These are phyloP conservation scores for Melinaea menophilus DNA, from an alignment of 2,888 invertebrate genomes.

Conservation along the genomic window DNA sequence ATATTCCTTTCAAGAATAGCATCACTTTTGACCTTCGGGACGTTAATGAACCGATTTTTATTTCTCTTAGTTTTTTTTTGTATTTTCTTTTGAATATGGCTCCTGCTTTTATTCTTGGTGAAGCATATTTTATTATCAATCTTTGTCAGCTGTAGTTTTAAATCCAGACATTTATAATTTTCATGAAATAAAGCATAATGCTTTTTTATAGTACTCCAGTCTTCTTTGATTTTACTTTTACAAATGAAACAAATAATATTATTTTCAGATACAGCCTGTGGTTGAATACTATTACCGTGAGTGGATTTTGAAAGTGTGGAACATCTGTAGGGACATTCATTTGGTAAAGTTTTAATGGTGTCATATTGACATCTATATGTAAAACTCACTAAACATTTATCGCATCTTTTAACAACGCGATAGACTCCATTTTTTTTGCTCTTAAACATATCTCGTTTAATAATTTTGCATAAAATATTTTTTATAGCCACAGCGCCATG, in stretches of 20 bases:
- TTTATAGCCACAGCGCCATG: slow-evolving; percentile 41
- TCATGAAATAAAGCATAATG: slow-evolving; percentile 58
- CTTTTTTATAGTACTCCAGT: slow-evolving; percentile 58
- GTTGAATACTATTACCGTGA: slow-evolving; percentile 22
- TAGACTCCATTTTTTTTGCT: slow-evolving; percentile 32
- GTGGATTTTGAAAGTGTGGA: slow-evolving; percentile 24
- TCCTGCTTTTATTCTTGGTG: slow-evolving; percentile 29
- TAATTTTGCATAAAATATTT: slow-evolving; percentile 33
- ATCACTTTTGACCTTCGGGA: background rate
- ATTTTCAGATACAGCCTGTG: slow-evolving; percentile 17
- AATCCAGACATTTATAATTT: slow-evolving; percentile 54
- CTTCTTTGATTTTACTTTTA: slow-evolving; percentile 45
- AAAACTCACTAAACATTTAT: slow-evolving; percentile 55
- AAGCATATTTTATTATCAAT: slow-evolving; percentile 36
- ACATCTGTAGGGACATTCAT: slow-evolving; percentile 61
- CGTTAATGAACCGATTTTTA: background rate
- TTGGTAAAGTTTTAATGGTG: slow-evolving; percentile 53
- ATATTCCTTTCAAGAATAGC: slow-evolving; percentile 1
- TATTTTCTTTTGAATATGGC: slow-evolving; percentile 22
- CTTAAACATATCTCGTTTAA: slow-evolving; percentile 22
- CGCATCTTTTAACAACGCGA: slow-evolving; percentile 57
- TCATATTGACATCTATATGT: slow-evolving; percentile 56
- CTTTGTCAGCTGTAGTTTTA: slow-evolving; percentile 46
- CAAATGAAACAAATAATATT: slow-evolving; percentile 56
- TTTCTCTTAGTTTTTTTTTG: slow-evolving; percentile 8